Evolutionary conservation across 2,888 invertebrate species (phyloP).

Genomic region (Schizotus pectinicornis): DNA sequence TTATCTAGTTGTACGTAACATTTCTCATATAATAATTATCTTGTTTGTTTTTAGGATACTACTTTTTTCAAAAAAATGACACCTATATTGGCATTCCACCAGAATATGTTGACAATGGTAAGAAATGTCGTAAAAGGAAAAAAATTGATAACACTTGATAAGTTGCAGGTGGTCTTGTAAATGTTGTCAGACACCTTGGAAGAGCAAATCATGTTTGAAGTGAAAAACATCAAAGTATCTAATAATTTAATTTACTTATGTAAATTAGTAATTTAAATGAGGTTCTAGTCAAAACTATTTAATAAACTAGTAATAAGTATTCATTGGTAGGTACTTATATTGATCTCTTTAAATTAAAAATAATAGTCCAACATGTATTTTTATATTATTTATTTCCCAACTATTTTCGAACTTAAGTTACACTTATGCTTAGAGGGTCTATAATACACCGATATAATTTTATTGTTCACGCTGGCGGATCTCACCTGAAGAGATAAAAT

Average conservation of each 20-base stretch:
- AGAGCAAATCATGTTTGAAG: neutral
- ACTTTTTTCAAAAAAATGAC: constrained; percentile 23
- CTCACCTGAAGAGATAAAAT: too few relatives aligned
- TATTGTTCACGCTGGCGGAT: too few relatives aligned
- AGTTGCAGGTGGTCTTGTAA: neutral
- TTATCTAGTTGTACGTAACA: neutral
- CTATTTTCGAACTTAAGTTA: too few relatives aligned
- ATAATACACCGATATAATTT: too few relatives aligned
- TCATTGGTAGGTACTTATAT: neutral
- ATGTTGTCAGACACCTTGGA: neutral
- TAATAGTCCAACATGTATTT: too few relatives aligned
- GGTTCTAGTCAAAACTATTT: neutral
- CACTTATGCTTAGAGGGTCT: too few relatives aligned
- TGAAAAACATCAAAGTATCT: too few relatives aligned
- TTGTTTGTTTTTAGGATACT: constrained; percentile 18
- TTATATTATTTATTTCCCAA: too few relatives aligned
- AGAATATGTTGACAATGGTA: constrained; percentile 23
- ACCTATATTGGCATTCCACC: constrained; percentile 26
- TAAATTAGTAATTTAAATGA: neutral
- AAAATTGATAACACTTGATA: too few relatives aligned
- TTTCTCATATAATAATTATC: neutral
- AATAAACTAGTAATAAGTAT: neutral
- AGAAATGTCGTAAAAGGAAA: too few relatives aligned
- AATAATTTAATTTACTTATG: too few relatives aligned
- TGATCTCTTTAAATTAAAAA: neutral